Evolutionary conservation across 2,888 invertebrate species (phyloP).

Genomic region (Callyntrura sp.): DNA sequence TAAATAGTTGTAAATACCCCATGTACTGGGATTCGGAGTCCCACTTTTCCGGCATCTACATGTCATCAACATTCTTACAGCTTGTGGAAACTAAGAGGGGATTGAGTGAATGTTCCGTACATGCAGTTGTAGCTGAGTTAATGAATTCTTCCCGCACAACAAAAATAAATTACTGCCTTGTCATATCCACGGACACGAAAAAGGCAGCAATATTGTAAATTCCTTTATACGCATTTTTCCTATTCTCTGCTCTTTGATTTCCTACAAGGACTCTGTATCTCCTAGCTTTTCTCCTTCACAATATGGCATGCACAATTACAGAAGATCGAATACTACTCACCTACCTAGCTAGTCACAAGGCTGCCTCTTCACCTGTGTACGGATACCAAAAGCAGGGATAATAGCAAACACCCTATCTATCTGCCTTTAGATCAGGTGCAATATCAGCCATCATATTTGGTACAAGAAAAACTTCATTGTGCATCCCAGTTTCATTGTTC

Average conservation of each 20-base stretch:
- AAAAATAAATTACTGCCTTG: constrained; percentile 51
- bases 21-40: neutral
- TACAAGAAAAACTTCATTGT: neutral
- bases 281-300: neutral
- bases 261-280: too few relatives aligned
- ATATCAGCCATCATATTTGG: neutral
- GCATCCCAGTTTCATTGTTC: neutral
- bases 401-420: neutral
- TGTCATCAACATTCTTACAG: constrained; percentile 49
- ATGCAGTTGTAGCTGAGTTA: constrained; percentile 23
- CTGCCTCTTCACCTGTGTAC: neutral
- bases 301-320: neutral
- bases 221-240: too few relatives aligned
- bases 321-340: neutral
- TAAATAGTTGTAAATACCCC: constrained; percentile 30
- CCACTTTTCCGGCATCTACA: neutral
- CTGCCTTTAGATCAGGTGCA: neutral
- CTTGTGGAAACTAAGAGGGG: constrained; percentile 3
- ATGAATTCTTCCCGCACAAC: constrained; percentile 39
- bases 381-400: too few relatives aligned
- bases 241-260: too few relatives aligned
- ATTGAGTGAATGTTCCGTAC: constrained; percentile 25
- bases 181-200: neutral
- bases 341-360: neutral
- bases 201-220: too few relatives aligned